Base-by-base conservation (phyloP, 2,113 vertebrate species). In the Pterophyllum scalare region DNA sequence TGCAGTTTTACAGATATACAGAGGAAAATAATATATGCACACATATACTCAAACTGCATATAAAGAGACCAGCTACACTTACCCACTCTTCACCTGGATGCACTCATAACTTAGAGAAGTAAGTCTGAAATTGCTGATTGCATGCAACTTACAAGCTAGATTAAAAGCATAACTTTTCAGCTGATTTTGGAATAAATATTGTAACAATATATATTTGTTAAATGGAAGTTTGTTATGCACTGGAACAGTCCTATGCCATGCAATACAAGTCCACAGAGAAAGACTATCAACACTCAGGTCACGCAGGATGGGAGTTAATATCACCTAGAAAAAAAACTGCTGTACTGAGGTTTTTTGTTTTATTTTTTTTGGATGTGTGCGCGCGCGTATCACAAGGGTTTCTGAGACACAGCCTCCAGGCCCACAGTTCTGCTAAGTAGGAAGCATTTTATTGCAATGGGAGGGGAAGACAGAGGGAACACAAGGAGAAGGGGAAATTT, bases 401-500 rank as follows among this genome's bases (percentile, higher is more conserved):
- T 81, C 49, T 70, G 35, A 78, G 52, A 76, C 22, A 61, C 28
- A 75, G 82, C 83, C 83, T 86, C 54, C 22, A 75, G 80, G 80
- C 56, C 54, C 17, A 52, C 31, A 77, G 75, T 64, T 84, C 80
- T 77, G 78, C 83, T 84, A 87, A 86, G 85, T 81, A 79, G 77
- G 65, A 88, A 77, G 67, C 77, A 79, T 84, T 60, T 80, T 76
- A 79, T 80, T 81, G 75, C 19, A 64, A 87, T 75, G 31, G 77
- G 75, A 81, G 59, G 80, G 12, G 33, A 83, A 57, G 65, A 81
- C 74, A 35, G 75, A 35, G 52, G 76, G 22, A 52, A 62, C 49
- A 82, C 26, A 1, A 52, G 78, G 74, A 82, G 77, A 59, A 76
- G 80, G 62, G 70, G 15, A 76, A 52, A 76, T 90, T 89, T 89